These are phyloP conservation scores for Tarsius wallacei DNA, from an alignment of 2,797 vertebrate species.

Conservation along the genomic window DNA sequence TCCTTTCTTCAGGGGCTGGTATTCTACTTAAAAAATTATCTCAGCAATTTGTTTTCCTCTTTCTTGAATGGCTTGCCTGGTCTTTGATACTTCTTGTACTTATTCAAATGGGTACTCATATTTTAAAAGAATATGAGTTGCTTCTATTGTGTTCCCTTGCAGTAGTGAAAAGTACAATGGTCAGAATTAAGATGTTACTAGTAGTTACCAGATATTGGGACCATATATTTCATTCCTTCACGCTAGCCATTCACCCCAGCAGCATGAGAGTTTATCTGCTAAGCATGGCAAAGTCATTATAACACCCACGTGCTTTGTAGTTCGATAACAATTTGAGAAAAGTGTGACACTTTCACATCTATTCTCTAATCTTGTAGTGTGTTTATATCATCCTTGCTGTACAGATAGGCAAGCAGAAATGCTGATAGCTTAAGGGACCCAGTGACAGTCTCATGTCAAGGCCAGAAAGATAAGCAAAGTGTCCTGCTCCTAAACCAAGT, in stretches of 20 bases:
- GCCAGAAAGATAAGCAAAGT: conserved; percentile 11
- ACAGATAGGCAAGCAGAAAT: neutral
- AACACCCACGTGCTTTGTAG: neutral
- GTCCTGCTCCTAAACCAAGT: neutral
- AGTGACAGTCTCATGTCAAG: neutral
- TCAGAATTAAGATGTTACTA: neutral
- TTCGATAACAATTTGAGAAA: neutral
- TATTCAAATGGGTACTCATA: neutral
- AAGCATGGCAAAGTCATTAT: neutral
- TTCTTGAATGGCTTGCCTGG: neutral
- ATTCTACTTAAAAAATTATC: neutral
- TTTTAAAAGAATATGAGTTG: conserved; percentile 17
- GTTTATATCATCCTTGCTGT: neutral
- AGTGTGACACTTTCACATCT: neutral
- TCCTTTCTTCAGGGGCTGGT: neutral
- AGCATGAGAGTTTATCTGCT: neutral
- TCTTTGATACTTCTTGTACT: neutral
- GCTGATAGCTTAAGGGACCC: neutral
- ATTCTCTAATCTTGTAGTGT: neutral
- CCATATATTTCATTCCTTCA: conserved; percentile 12
- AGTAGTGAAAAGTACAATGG: conserved; percentile 35
- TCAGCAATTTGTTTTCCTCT: neutral
- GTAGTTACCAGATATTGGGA: neutral
- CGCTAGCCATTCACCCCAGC: neutral
- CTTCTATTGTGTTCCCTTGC: conserved; percentile 24